Percentiles rank a stretch among this genome's conserved stretches.
phyloP scores from a whole-genome alignment of 2,888 invertebrate species.

The Glaucopsyche alexis region DNA sequence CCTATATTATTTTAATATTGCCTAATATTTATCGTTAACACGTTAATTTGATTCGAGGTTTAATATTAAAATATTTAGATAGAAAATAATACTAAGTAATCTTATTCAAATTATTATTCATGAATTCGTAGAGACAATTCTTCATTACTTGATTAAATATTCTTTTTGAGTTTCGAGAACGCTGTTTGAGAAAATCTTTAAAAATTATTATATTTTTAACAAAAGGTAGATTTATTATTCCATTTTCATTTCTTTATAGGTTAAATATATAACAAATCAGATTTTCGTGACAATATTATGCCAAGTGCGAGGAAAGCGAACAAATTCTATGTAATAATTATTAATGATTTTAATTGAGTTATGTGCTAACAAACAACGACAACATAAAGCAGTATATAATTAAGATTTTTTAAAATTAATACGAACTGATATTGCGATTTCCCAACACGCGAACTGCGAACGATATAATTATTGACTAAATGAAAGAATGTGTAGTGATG shows the following conservation, averaged over 20 bases:
- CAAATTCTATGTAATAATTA: not conserved
- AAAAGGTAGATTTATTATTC: too few species aligned
- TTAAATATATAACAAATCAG: not conserved
- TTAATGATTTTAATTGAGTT: conserved; percentile 5
- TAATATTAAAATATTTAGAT: not conserved
- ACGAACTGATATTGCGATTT: conserved; percentile 5
- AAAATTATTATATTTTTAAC: too few species aligned
- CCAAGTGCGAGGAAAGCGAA: conserved; percentile 4
- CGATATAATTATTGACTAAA: conserved; percentile 8
- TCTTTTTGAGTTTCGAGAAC: not conserved
- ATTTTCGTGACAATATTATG: not conserved
- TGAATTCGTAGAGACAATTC: not conserved
- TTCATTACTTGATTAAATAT: not conserved
- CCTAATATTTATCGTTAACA: not conserved
- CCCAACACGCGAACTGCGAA: conserved; percentile 6
- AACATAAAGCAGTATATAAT: not conserved
- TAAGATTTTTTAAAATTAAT: not conserved
- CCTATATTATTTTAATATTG: conserved; percentile 3
- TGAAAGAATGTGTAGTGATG: conserved; percentile 16
- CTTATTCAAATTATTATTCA: not conserved
- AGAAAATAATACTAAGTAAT: not conserved
- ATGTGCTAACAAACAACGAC: not conserved
- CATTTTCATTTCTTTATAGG: too few species aligned
- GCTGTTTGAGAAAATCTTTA: not conserved
- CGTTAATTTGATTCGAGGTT: not conserved